Conservation (phyloP, 2,797 vertebrate genomes). For the Carduelis carduelis region DNA sequence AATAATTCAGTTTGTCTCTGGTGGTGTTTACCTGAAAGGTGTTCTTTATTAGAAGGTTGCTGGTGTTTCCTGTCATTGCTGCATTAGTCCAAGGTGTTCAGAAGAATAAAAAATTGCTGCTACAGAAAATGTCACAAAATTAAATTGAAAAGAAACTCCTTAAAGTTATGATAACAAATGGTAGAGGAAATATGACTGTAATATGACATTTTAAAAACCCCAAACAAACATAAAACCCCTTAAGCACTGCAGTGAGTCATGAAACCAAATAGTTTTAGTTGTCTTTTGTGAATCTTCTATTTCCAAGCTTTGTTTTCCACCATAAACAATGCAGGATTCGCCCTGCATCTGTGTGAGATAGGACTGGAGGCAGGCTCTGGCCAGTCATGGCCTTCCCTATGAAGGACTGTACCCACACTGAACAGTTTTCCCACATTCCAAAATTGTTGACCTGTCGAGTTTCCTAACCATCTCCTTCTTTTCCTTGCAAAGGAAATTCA, state of each 20-base stretch:
- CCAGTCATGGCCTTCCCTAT: neutral
- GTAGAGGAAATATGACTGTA: neutral
- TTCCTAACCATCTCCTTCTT: neutral
- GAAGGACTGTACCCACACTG: neutral
- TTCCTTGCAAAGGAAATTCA: neutral
- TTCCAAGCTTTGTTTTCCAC: neutral
- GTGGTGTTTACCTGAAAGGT: neutral
- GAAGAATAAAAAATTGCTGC: neutral
- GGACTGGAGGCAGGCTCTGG: neutral
- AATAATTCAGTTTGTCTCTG: neutral
- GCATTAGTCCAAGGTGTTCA: neutral
- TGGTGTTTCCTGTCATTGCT: neutral
- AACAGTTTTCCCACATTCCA: neutral
- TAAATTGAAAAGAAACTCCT: neutral
- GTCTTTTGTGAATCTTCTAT: neutral
- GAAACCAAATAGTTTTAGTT: neutral
- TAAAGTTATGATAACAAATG: neutral
- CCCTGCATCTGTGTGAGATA: neutral
- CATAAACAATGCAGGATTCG: neutral
- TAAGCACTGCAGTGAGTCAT: neutral
- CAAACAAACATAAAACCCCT: neutral
- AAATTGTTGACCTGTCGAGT: rapidly evolving
- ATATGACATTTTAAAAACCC: neutral
- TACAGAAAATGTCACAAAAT: neutral
- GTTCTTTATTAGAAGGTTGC: neutral